Evolutionary conservation across 2,797 vertebrate species (phyloP), one percentile per base, ranked within the genome.

Genomic region (Nannoperca australis): DNA sequence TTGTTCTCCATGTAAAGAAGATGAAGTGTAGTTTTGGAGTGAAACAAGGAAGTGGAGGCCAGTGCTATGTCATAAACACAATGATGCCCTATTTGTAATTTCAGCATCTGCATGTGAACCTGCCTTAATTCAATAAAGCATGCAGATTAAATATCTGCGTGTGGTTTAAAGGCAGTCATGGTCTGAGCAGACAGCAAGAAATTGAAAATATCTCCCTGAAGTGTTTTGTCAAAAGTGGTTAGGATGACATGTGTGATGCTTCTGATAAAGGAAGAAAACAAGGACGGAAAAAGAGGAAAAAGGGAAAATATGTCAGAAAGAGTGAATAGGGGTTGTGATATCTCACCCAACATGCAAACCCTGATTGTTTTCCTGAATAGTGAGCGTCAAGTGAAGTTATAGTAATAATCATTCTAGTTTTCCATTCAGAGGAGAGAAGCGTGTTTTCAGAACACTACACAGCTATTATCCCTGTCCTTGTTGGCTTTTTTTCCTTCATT

Each of bases 391-490:
- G 74, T 76, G 70, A 82, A 86, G 78, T 65, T 73, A 78, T 76
- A 49, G 80, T 86, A 77, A 83, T 65, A 83, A 73, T 85, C 40
- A 66, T 53, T 61, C 79, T 60, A 81, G 75, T 76, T 47, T 61
- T 89, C 78, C 70, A 68, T 86, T 90, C 78, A 78, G 53, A 69
- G 40, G 72, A 81, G 75, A 74, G 85, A 81, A 73, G 75, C 77
- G 68, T 84, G 83, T 89, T 89, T 91, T 85, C 79, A 88, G 75
- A 89, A 80, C 70, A 78, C 82, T 74, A 69, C 53, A 17, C 80
- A 72, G 77, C 85, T 86, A 90, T 90, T 86, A 91, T 85, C 82
- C 76, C 27, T 30, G 63, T 88, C 83, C 81, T 91, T 89, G 85
- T 91, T 86, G 61, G 54, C 78, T 79, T 85, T 89, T 89, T 69